Base-by-base conservation (phyloP, 53 echinoderm and acorn worm genomes). In the Arbacia lixula region DNA sequence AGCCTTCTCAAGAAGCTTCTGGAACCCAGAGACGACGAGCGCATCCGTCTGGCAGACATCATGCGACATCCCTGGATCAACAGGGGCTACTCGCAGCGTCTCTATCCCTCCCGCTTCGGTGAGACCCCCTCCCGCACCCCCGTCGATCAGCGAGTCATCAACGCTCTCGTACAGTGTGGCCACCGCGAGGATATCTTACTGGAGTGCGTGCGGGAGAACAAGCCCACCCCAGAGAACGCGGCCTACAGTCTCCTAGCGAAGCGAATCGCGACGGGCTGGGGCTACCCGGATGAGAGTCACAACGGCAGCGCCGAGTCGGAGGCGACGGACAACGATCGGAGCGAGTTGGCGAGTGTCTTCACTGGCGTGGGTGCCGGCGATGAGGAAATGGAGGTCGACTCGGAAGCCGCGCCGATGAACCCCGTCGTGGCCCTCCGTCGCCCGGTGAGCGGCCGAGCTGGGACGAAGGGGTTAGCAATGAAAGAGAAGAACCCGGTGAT, bases 21-120 rank as follows among this genome's bases (percentile, higher is more conserved):
- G 49, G 88, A 83, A 33, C 79, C 85, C 1, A 83, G 89, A 46
- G 93, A 90, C 36, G 51, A 37, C 4, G 68, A 68, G 11, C 85
- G 95, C 38, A 95, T 95, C 46, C 86, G 61, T 32, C 62, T 95
- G 2, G 50, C 57, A 20, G 95, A 93, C 41, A 72, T 95, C 38
- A 93, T 95, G 95, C 66, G 72, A 35, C 95, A 95, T 41, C 84
- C 93, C 3, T 95, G 95, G 95, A 91, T 95, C 14, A 95, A 95
- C 53, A 83, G 88, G 37, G 95, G 95, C 16, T 86, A 93, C 86
- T 83, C 91, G 11, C 50, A 51, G 10, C 66, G 76, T 46, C 83
- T 95, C 41, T 75, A 57, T 34, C 88, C 95, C 8, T 76, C 84
- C 14, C 53, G 37, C 30, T 88, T 68, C 68, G 81, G 68, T 3